Percentiles rank a stretch among this genome's conserved stretches.
phyloP scores from a whole-genome alignment of 2,888 invertebrate species.

The Spatulosminthurus flaviceps region DNA sequence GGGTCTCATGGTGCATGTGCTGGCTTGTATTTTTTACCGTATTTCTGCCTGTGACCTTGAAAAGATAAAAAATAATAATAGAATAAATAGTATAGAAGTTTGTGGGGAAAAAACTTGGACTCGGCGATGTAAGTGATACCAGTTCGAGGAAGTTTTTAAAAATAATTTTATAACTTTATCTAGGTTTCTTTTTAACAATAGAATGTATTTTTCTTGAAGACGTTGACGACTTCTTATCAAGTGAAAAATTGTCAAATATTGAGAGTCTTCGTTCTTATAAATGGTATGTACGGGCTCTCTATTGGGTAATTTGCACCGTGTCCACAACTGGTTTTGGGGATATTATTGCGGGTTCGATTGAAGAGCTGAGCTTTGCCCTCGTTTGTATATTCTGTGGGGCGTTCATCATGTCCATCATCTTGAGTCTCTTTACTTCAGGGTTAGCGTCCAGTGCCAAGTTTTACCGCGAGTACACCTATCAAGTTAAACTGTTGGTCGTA shows the following conservation, averaged over 20 bases:
- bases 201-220: background rate
- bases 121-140: too few relatives aligned
- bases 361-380: slow-evolving; percentile 54
- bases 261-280: background rate
- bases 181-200: too few relatives aligned
- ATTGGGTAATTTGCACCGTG: slow-evolving; percentile 56
- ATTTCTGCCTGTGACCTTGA: background rate
- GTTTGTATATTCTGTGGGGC: slow-evolving; percentile 59
- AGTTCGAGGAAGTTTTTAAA: too few relatives aligned
- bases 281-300: slow-evolving; percentile 60
- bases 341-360: slow-evolving; percentile 51
- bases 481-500: slow-evolving; percentile 58
- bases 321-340: slow-evolving; percentile 61
- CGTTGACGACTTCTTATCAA: background rate
- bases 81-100: background rate
- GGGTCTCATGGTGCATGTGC: background rate
- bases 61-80: too few relatives aligned
- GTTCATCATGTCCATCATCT: slow-evolving; percentile 59
- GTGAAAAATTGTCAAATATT: background rate
- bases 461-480: slow-evolving; percentile 59
- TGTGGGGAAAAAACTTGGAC: too few relatives aligned
- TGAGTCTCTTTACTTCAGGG: slow-evolving; percentile 59
- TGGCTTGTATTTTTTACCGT: slow-evolving; percentile 11
- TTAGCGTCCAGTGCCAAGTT: slow-evolving; percentile 51
- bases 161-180: too few relatives aligned